These are phyloP conservation scores for Corydoras sp. DNA, from an alignment of 2,113 vertebrate genomes.

Conservation along the genomic window DNA sequence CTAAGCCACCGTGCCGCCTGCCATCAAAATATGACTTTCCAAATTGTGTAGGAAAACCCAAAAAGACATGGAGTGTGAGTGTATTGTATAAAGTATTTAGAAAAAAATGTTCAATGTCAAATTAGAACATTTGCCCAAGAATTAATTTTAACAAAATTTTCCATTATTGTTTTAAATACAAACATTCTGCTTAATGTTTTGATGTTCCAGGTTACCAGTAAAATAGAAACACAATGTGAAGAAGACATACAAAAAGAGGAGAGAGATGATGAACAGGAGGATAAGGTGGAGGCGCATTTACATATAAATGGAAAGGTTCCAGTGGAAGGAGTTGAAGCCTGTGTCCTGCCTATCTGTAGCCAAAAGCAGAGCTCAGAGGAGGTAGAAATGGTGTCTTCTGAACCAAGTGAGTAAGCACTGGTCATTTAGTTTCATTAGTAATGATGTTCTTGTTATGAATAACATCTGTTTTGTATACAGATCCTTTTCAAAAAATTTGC, in stretches of 20 bases:
- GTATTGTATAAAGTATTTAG: no score
- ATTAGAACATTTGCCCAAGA: no score
- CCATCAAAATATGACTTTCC: no score
- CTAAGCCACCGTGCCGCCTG: no score
- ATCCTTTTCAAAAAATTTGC: no score
- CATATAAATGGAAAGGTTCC: not conserved
- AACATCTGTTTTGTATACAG: not conserved
- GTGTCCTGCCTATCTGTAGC: not conserved
- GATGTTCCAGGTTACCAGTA: not conserved
- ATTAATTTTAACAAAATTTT: no score
- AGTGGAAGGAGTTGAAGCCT: constrained; percentile 18
- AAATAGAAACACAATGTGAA: not conserved
- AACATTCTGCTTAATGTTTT: not conserved
- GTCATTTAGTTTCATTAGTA: not conserved
- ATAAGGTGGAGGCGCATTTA: not conserved
- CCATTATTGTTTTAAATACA: no score
- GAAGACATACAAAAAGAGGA: not conserved
- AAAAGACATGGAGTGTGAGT: no score
- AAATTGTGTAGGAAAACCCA: no score
- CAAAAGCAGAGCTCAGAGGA: constrained; percentile 12
- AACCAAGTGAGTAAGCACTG: constrained; percentile 59
- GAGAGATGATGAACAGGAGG: not conserved
- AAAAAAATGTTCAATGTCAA: no score
- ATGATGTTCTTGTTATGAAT: not conserved
- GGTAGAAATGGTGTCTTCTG: constrained; percentile 25